These are phyloP conservation scores for Typhlichthys subterraneus DNA, from an alignment of 2,797 vertebrate species.

Conservation along the genomic window DNA sequence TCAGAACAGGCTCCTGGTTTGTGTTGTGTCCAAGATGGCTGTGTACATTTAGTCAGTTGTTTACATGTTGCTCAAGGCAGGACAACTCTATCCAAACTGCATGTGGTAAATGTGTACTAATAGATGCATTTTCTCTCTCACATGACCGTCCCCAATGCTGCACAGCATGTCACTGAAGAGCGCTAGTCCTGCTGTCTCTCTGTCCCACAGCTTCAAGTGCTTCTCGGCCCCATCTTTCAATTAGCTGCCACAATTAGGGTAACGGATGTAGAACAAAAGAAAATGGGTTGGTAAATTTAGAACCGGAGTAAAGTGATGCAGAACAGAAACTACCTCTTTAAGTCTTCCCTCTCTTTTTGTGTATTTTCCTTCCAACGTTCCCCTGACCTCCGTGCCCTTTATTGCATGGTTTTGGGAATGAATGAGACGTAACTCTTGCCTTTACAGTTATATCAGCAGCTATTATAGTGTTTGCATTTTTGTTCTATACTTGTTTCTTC, in stretches of 20 bases:
- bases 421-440: conserved; percentile 30
- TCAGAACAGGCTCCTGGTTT: too few relatives aligned
- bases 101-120: too few relatives aligned
- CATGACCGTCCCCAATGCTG: not conserved
- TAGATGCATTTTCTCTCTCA: not conserved
- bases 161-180: not conserved
- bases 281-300: conserved; percentile 81
- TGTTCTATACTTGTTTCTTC: conserved; percentile 12
- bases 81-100: too few relatives aligned
- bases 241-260: conserved; percentile 80
- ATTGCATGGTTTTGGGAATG: conserved; percentile 23
- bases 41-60: too few relatives aligned
- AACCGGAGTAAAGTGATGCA: conserved; percentile 57
- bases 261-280: conserved; percentile 81
- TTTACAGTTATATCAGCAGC: conserved; percentile 19
- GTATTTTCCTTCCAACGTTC: not conserved
- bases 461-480: conserved; percentile 10
- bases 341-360: conserved; percentile 4
- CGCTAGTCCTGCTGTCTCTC: not conserved
- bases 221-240: conserved; percentile 76
- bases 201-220: conserved; percentile 52
- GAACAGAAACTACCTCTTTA: conserved; percentile 51
- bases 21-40: too few relatives aligned
- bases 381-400: not conserved
- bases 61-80: too few relatives aligned